Conservation (phyloP, 2,888 invertebrate species). For the Sympetrum striolatum region DNA sequence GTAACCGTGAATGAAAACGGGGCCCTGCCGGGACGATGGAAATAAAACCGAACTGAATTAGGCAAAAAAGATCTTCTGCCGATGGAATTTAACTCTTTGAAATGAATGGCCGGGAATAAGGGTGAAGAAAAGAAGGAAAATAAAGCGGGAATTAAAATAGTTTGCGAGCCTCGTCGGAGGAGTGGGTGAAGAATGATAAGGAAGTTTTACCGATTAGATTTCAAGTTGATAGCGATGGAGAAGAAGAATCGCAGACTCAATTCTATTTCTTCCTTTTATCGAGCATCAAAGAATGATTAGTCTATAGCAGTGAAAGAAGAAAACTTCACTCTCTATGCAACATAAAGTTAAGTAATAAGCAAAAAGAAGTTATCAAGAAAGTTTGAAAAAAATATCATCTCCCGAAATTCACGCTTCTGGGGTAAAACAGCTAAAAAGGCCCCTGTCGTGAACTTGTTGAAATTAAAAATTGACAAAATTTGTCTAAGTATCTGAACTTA, state of each 20-base stretch:
- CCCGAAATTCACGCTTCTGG: no score
- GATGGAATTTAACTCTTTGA: neutral
- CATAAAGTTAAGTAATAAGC: no score
- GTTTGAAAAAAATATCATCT: no score
- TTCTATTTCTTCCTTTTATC: no score
- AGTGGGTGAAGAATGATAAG: neutral
- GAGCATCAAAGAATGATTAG: no score
- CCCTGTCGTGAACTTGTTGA: no score
- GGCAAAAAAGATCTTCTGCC: neutral
- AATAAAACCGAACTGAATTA: neutral
- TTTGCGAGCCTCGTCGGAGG: neutral
- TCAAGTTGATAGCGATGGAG: neutral
- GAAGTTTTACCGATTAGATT: neutral
- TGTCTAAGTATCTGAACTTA: no score
- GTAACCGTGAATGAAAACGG: neutral
- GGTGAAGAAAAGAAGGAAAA: neutral
- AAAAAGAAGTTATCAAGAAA: no score
- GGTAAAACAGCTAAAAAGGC: no score
- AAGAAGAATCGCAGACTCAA: neutral
- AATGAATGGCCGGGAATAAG: neutral
- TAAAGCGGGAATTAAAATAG: neutral
- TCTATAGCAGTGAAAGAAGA: no score
- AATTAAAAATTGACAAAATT: neutral
- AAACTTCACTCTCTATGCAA: no score
- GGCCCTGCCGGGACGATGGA: neutral